These are phyloP conservation scores for Trachelus stipa DNA, from an alignment of 2,888 invertebrate genomes.

Conservation along the genomic window DNA sequence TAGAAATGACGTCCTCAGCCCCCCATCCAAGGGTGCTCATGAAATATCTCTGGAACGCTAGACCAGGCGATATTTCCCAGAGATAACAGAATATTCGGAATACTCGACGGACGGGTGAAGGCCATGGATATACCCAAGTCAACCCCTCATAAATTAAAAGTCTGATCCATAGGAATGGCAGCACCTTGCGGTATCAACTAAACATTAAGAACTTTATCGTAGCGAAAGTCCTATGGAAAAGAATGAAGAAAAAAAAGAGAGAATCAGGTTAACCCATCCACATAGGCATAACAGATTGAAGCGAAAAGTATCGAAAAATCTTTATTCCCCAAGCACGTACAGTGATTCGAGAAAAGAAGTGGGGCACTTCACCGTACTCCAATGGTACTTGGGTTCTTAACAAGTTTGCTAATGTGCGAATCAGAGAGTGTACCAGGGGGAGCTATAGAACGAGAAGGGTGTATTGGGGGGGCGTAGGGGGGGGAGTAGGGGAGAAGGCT, in stretches of 20 bases:
- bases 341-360: background rate
- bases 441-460: conserved; percentile 3
- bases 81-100: conserved; percentile 27
- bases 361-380: background rate
- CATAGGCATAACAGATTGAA: background rate
- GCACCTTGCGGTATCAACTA: background rate
- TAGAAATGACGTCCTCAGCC: background rate
- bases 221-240: background rate
- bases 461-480: background rate
- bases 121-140: conserved; percentile 19
- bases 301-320: background rate
- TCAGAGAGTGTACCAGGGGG: conserved; percentile 3
- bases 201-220: background rate
- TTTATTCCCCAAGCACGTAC: background rate
- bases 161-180: background rate
- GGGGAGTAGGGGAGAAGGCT: conserved; percentile 19
- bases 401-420: conserved; percentile 6
- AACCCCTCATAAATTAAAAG: background rate
- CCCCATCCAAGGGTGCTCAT: background rate
- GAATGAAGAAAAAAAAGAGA: background rate
- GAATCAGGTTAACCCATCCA: background rate
- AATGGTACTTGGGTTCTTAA: background rate
- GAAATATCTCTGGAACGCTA: conserved; percentile 22
- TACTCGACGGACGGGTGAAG: background rate
- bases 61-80: conserved; percentile 4